phyloP scores from a whole-genome alignment of 1,140 invertebrate species.

The Drosophila burlai region DNA sequence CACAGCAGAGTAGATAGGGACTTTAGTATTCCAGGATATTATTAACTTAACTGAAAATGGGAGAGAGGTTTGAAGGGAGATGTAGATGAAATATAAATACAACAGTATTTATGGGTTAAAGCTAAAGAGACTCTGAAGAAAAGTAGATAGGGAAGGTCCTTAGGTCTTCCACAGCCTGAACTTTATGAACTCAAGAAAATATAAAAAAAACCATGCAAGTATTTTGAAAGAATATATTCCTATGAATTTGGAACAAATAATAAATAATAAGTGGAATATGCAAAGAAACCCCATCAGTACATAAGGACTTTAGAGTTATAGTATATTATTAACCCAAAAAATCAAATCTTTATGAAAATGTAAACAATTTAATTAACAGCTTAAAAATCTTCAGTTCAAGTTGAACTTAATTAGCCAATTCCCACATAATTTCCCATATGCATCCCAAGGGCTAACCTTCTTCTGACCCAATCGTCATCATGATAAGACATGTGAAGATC shows the following conservation, averaged over 20 bases:
- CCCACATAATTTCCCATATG: background rate
- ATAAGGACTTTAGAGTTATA: background rate
- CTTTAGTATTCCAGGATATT: background rate
- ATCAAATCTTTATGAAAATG: background rate
- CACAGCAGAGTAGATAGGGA: background rate
- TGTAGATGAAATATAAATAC: background rate
- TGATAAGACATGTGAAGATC: background rate
- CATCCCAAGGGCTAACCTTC: background rate
- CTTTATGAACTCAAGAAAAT: background rate
- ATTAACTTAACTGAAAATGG: background rate
- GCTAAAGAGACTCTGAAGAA: background rate
- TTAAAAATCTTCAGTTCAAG: no score
- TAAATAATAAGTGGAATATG: background rate
- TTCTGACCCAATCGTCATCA: background rate
- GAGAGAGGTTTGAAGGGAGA: no score
- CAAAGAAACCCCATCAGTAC: background rate
- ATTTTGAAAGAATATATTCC: background rate
- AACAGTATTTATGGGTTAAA: background rate
- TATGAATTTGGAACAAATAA: background rate
- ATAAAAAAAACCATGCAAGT: background rate
- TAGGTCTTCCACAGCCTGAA: background rate
- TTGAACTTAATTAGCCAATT: background rate
- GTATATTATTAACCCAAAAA: no score
- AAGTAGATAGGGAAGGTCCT: background rate
- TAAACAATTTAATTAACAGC: background rate